These are phyloP conservation scores for Anoplolepis gracilipes DNA, from an alignment of 1,140 invertebrate genomes.

Conservation along the genomic window DNA sequence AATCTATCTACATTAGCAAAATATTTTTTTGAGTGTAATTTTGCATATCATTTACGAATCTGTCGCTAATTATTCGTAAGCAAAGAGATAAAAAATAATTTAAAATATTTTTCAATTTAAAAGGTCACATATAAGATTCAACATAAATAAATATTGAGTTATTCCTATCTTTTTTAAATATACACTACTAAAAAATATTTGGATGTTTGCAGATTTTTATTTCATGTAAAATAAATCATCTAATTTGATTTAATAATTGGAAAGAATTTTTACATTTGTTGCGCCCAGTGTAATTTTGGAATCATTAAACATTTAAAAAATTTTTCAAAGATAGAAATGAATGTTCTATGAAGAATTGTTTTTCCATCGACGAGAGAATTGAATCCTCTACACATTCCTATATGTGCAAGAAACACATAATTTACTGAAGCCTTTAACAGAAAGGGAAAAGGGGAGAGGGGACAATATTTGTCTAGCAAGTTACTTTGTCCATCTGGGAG, in stretches of 20 bases:
- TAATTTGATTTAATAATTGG: background rate
- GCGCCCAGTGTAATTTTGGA: background rate
- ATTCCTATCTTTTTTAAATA: background rate
- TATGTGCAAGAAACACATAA: background rate
- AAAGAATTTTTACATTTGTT: background rate
- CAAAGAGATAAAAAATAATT: background rate
- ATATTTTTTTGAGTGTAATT: background rate
- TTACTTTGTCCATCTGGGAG: conserved; percentile 30
- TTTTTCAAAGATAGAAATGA: too few species aligned
- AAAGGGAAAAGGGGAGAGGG: too few species aligned
- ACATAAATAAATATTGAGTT: background rate
- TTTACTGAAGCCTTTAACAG: conserved; percentile 19
- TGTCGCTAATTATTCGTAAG: background rate
- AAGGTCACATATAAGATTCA: background rate
- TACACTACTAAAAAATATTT: background rate
- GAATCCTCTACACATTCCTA: background rate
- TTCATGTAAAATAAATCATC: background rate
- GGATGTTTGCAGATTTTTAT: background rate
- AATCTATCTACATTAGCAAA: too few species aligned
- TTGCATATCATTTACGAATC: background rate
- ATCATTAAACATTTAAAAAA: background rate
- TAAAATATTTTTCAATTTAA: background rate
- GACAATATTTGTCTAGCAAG: conserved; percentile 30
- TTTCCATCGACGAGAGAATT: background rate
- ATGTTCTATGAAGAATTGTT: background rate